A percentile compares a stretch with the other conserved stretches of the same genome.
phyloP scores from a whole-genome alignment of 2,113 vertebrate species.

The Anolis sagrei region DNA sequence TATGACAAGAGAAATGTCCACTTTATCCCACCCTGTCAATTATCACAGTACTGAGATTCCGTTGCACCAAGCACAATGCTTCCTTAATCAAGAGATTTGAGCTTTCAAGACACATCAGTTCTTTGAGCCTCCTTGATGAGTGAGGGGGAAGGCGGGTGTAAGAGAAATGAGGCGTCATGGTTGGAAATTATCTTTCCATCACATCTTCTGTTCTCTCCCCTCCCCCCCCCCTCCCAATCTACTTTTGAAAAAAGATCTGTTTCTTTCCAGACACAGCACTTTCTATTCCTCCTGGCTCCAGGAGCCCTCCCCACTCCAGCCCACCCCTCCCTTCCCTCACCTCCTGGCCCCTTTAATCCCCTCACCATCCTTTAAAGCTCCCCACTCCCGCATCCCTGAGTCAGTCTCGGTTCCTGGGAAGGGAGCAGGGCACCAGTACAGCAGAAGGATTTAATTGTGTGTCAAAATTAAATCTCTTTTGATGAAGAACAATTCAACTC shows the following conservation, averaged over 20 bases:
- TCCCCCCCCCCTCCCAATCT: not conserved
- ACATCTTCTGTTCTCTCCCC: not conserved
- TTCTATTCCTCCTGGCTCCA: rapidly evolving
- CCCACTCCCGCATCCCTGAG: not conserved
- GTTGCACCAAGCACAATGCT: not conserved
- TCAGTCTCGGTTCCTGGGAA: conserved; percentile 31
- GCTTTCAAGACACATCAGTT: conserved; percentile 10
- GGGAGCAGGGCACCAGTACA: conserved; percentile 64
- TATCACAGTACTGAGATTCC: not conserved
- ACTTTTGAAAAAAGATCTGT: not conserved
- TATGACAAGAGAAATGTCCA: not conserved
- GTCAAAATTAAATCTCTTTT: conserved; percentile 93
- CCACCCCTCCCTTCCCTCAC: not conserved
- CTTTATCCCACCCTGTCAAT: no score
- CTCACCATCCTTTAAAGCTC: not conserved
- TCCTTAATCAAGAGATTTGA: conserved; percentile 26
- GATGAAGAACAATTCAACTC: conserved; percentile 89
- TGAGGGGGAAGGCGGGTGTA: not conserved
- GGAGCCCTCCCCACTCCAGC: rapidly evolving
- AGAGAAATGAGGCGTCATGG: not conserved
- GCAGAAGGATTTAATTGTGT: conserved; percentile 86
- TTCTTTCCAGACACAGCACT: not conserved
- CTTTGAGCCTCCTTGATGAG: conserved; percentile 1
- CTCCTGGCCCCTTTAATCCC: rapidly evolving
- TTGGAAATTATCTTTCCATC: not conserved